Conservation (phyloP, 2,113 vertebrate species). For the Pungitius pungitius region DNA sequence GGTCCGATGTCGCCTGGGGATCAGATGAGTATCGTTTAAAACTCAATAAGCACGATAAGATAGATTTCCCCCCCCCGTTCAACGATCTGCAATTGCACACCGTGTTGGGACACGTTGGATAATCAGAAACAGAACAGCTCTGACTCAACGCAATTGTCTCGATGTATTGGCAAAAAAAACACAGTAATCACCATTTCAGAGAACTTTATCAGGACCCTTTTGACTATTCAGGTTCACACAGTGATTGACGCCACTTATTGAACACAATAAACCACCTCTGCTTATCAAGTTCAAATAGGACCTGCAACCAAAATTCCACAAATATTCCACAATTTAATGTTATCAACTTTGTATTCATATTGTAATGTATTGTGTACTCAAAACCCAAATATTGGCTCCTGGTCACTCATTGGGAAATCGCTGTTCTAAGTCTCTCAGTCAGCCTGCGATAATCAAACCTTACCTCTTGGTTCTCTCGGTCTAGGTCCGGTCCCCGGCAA, state of each 20-base stretch:
- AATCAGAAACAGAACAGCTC: slow-evolving; percentile 59
- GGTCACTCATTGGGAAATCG: slow-evolving; percentile 23
- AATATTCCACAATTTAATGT: slow-evolving; percentile 44
- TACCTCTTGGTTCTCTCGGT: slow-evolving; percentile 81
- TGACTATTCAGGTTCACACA: slow-evolving; percentile 42
- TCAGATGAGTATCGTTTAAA: slow-evolving; percentile 22
- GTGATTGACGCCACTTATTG: slow-evolving; percentile 26
- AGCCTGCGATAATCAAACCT: slow-evolving; percentile 50
- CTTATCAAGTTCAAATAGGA: slow-evolving; percentile 59
- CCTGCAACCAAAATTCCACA: slow-evolving; percentile 32
- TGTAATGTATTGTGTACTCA: slow-evolving; percentile 6
- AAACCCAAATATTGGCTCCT: slow-evolving; percentile 45
- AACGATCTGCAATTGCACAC: slow-evolving; percentile 14
- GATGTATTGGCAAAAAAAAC: slow-evolving; percentile 9
- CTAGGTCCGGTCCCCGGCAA: slow-evolving; percentile 74
- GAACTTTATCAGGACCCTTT: slow-evolving; percentile 21
- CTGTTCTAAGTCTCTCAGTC: slow-evolving; percentile 17
- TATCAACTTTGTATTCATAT: slow-evolving; percentile 23
- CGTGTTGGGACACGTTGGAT: slow-evolving; percentile 42
- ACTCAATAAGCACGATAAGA: slow-evolving; percentile 1
- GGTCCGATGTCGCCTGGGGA: slow-evolving; percentile 57
- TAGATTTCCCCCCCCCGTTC: slow-evolving; percentile 3
- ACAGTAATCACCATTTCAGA: slow-evolving; percentile 20
- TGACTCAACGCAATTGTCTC: background rate
- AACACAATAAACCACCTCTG: slow-evolving; percentile 20